Evolutionary conservation across 1,140 invertebrate species (phyloP), one percentile per base, ranked within the genome.

Genomic region (Apis laboriosa): DNA sequence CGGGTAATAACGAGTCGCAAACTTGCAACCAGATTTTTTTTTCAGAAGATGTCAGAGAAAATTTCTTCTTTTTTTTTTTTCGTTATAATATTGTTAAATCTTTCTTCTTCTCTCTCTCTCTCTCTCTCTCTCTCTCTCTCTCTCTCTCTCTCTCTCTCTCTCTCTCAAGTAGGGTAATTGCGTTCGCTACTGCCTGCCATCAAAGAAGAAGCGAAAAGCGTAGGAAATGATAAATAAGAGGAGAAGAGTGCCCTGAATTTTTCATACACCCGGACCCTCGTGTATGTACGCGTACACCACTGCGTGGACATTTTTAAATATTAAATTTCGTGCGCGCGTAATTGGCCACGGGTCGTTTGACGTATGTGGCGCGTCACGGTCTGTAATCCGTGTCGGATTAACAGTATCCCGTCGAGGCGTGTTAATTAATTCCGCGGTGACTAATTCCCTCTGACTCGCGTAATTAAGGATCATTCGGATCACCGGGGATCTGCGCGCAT

Each of bases 321-420:
- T 82, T 71, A 80, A 74, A 43, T 75, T 88, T 77, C 61, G 68
- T 88, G 55, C 60, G 43, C 28, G 60, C 24, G 58, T 82, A 84
- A 84, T 84, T 80, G 81, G 60, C 43, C 28, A 43, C 34, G n/a
- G 74, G 63, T 72, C 58, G 17, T 80, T 86, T 82, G 72, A 43
- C 13, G 43, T 43, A 88, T 84, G 76, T 89, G 76, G 84, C 64
- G 28, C 84, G 87, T 89, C 74, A 89, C 82, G 87, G 84, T 81
- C n/a, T 58, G 79, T 83, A 88, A 89, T 84, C 77, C 63, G 84
- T 86, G 82, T 74, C 85, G 64, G 60, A 79, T 84, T 88, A 88
- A 89, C 79, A 88, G 82, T 86, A 86, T 77, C 63, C 72, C 19
- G 11, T 7, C 34, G 58, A 34, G 21, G 1, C 21, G 24, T 51